Base-by-base conservation (phyloP, 2,113 vertebrate species). In the Rhodinocichla rosea region DNA sequence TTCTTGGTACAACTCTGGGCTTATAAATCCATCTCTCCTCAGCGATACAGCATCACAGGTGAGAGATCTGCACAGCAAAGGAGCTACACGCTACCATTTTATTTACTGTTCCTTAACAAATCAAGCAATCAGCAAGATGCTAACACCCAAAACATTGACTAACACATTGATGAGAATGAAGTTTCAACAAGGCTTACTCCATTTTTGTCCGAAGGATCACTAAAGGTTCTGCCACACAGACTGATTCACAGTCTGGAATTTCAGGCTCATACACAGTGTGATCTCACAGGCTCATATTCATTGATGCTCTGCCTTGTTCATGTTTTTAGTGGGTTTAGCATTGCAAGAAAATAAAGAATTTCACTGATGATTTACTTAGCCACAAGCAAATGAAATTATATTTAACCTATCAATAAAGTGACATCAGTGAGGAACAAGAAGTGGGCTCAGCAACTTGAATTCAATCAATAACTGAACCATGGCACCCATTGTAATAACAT, bases 231-330 rank as follows among this genome's bases (percentile, higher is more conserved):
- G 84, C 92, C 65, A 75, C 49, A 24, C 47, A 60, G 49, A 47
- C 79, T 96, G 95, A 94, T 76, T 96, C 77, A 95, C 60, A 92
- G 80, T 62, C 55, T 91, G 89, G 92, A 90, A 96, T 95, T 95
- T 89, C 87, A 88, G 67, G 49, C 59, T 95, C 32, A 76, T 28
- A 60, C 26, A 55, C 5, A 2, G 44, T 67, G 68, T 91, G 69
- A 96, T 89, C 76, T 73, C 73, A 74, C 33, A 67, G 47, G 44
- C 15, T 95, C 81, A 27, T 23, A 47, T 59, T 68, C 17, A 75
- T 64, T 7, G 4, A 35, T 7, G 1, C 33, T 63, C 47, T 45
- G 35, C 77, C 83, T 30, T 55, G 22, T 32, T n/a, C 67, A 47
- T 3, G 7, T 39, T 70, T 94, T 73, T 59, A 74, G 24, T 86